These are phyloP conservation scores for Arvicanthis niloticus DNA, from an alignment of 2,113 vertebrate genomes.

Conservation along the genomic window DNA sequence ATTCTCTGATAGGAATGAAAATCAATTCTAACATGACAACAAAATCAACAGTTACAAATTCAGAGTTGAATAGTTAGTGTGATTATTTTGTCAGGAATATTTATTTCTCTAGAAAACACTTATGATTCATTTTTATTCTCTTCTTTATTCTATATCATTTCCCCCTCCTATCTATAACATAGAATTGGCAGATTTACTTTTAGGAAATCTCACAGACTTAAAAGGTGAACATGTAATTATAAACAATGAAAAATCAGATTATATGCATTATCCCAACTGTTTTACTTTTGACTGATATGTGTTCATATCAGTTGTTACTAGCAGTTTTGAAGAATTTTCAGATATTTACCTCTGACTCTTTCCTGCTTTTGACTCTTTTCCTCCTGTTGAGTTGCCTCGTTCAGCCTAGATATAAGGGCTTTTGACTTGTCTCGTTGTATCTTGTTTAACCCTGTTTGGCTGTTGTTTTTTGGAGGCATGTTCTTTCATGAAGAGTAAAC, in stretches of 20 bases:
- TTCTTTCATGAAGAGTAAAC: too few species aligned
- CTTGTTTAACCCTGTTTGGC: too few species aligned
- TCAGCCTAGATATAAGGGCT: too few species aligned
- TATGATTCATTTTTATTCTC: neutral
- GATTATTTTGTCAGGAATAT: neutral
- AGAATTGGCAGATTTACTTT: neutral
- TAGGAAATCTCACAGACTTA: neutral
- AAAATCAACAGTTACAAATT: neutral
- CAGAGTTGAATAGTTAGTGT: neutral
- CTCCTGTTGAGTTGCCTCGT: too few species aligned
- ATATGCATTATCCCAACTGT: neutral
- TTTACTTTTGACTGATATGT: constrained; percentile 21
- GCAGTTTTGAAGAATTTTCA: neutral
- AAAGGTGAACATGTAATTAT: constrained; percentile 3
- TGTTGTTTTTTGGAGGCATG: too few species aligned
- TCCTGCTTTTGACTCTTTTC: too few species aligned
- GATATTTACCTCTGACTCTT: neutral
- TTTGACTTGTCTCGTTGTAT: too few species aligned
- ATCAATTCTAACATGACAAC: neutral
- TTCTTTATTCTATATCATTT: neutral
- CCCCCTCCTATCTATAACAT: neutral
- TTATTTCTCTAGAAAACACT: neutral
- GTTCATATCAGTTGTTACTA: too few species aligned
- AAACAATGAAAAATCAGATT: neutral
- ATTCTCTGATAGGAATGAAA: neutral